Evolutionary conservation across 1,140 invertebrate genomes (phyloP), one percentile per base, ranked within the genome.

Genomic region (Zaprionus inermis): DNA sequence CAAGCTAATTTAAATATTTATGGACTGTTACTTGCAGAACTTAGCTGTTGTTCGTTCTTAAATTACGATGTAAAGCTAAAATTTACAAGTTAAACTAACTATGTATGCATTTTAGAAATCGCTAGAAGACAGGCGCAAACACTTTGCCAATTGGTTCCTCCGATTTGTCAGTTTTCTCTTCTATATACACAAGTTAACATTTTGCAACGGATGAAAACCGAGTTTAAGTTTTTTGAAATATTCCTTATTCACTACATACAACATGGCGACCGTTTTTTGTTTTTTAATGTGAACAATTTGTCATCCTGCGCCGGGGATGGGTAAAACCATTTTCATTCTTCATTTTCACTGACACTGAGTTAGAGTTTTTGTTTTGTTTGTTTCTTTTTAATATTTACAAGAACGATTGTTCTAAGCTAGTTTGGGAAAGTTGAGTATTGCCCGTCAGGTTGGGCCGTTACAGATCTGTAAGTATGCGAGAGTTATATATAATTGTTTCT

Each of bases 31-130:
- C 66, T 79, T 89, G 64, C 73, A 77, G 76, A 83, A 79, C 84
- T 76, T 49, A 49, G 72, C 46, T 71, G 79, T 49, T 72, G 74
- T 71, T 73, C 79, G 83, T 67, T 78, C 58, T 66, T 80, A 72
- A 89, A 86, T 89, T 88, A 86, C 46, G 73, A 22, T 72, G 80
- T 89, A 89, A 89, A 89, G 85, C 84, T 89, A 89, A 78, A 90
- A 89, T 89, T 89, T 89, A 89, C 84, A 89, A 89, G 84, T 90
- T 89, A 89, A 85, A 84, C 85, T 89, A 89, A 89, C 83, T 88
- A 86, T 82, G 84, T 79, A 82, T 85, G 71, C 44, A 22, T 61
- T 60, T 56, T 79, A 70, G 76, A 85, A 81, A 86, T 78, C 71
- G 76, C 79, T 76, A 76, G 72, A 82, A 88, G 71, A 81, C 63